Percentiles rank a stretch among this genome's conserved stretches.
These are phyloP conservation scores for Mesembrinibis cayennensis DNA, from an alignment of 2,113 vertebrate species.

Conservation along the genomic window DNA sequence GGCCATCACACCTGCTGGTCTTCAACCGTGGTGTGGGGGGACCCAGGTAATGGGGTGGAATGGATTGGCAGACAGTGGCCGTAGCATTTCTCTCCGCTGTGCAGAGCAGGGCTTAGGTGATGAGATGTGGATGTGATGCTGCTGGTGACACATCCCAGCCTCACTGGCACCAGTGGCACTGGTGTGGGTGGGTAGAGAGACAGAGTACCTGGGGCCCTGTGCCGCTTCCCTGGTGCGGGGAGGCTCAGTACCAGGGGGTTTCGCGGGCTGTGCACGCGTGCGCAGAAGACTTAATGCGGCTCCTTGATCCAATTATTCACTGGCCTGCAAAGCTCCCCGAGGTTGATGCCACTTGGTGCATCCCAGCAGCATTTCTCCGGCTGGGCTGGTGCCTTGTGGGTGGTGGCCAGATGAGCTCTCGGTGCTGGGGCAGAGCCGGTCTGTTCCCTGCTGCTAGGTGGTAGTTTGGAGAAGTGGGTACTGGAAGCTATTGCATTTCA, in stretches of 20 bases:
- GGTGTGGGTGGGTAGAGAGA: background rate
- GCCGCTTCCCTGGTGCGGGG: rapidly evolving
- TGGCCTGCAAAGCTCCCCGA: background rate
- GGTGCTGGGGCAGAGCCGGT: background rate
- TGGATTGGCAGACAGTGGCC: background rate
- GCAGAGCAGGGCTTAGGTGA: background rate
- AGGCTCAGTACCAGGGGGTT: background rate
- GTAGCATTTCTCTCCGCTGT: rapidly evolving
- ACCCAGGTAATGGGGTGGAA: background rate
- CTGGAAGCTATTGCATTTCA: rapidly evolving
- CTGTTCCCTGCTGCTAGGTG: background rate
- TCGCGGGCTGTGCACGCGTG: rapidly evolving
- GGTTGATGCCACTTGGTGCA: rapidly evolving
- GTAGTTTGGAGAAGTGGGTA: background rate
- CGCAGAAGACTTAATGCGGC: background rate
- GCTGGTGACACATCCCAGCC: background rate
- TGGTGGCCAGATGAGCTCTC: rapidly evolving
- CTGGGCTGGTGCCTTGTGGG: background rate
- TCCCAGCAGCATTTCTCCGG: rapidly evolving
- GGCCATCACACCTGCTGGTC: rapidly evolving
- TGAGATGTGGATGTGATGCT: rapidly evolving
- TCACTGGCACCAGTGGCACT: background rate
- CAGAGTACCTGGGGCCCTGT: background rate
- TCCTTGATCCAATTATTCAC: background rate
- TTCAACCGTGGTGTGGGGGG: rapidly evolving